Evolutionary conservation across 2,888 invertebrate genomes (phyloP).

Genomic region (Reticulitermes lucifugus): DNA sequence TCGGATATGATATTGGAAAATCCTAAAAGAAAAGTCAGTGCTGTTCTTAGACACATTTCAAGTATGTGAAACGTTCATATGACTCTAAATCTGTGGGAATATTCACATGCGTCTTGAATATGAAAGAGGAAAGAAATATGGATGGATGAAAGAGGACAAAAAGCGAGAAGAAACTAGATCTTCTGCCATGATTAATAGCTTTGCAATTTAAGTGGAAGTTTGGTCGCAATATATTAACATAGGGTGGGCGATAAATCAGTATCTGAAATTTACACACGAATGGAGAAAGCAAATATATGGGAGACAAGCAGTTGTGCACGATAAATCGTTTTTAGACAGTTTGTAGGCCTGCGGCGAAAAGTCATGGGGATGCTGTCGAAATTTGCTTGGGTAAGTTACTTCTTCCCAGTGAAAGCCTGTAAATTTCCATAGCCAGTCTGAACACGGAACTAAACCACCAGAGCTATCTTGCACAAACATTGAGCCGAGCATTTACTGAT

Average conservation of each 20-base stretch:
- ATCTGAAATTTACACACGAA: constrained; percentile 1
- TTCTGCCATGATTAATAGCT: constrained; percentile 6
- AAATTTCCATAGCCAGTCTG: no score
- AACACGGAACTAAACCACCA: no score
- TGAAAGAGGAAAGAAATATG: neutral
- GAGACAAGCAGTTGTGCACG: constrained; percentile 1
- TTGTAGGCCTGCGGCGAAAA: no score
- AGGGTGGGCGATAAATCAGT: constrained; percentile 17
- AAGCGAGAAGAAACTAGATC: neutral
- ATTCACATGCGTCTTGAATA: neutral
- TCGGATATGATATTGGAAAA: neutral
- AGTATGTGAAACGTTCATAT: constrained; percentile 9
- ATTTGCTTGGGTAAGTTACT: no score
- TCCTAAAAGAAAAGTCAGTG: neutral
- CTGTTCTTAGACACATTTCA: constrained; percentile 3
- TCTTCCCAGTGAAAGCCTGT: no score
- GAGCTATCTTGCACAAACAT: no score
- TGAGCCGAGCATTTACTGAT: no score
- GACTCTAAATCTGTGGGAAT: constrained; percentile 12
- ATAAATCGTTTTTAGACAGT: constrained; percentile 6
- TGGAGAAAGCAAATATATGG: constrained; percentile 24
- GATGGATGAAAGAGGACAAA: neutral
- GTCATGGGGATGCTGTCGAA: no score
- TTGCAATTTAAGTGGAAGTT: constrained; percentile 16
- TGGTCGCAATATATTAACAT: constrained; percentile 7